These are phyloP conservation scores for Grus americana DNA, from an alignment of 2,113 vertebrate species.

Conservation along the genomic window DNA sequence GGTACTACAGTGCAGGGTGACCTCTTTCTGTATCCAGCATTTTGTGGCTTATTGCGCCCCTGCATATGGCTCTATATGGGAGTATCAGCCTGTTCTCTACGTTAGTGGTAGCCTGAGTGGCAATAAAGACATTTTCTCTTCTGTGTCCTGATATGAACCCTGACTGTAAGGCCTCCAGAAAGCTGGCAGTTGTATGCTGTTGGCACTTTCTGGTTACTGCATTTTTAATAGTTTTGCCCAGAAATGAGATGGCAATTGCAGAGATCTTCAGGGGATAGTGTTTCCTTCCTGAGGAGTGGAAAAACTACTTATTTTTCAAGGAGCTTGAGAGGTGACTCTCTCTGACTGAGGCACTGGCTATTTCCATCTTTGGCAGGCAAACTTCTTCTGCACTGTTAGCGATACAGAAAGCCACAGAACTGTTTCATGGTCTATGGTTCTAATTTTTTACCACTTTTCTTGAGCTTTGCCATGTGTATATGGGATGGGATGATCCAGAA, in stretches of 20 bases:
- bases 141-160: constrained; percentile 38
- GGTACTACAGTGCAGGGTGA: not conserved
- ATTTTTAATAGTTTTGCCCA: constrained; percentile 27
- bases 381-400: not conserved
- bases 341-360: not conserved
- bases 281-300: constrained; percentile 37
- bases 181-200: not conserved
- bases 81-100: not conserved
- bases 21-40: not conserved
- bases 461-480: not conserved
- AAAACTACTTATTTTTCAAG: constrained; percentile 37
- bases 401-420: not conserved
- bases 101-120: not conserved
- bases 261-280: constrained; percentile 1
- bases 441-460: not conserved
- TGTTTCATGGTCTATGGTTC: not conserved
- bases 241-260: constrained; percentile 51
- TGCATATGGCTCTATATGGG: not conserved
- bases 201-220: constrained; percentile 30
- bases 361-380: constrained; percentile 21
- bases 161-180: not conserved
- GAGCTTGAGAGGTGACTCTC: not conserved
- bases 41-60: not conserved
- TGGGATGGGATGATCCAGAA: not conserved
- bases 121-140: not conserved